Percentiles rank a stretch among this genome's conserved stretches.
These are phyloP conservation scores for Mimumesa dahlbomi DNA, from an alignment of 2,888 invertebrate species.

Conservation along the genomic window DNA sequence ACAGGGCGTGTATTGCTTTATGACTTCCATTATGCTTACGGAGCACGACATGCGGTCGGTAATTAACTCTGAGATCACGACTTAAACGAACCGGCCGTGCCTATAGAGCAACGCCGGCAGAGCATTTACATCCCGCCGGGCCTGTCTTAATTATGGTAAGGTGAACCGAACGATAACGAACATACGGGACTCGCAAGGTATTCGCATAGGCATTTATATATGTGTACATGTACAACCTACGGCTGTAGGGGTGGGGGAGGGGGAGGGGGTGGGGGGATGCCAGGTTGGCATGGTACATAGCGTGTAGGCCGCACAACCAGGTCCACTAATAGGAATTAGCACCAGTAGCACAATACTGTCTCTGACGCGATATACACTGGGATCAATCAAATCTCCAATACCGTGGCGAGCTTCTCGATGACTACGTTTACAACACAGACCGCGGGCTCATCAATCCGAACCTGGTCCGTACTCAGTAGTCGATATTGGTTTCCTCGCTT, in stretches of 20 bases:
- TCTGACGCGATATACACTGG: constrained; percentile 57
- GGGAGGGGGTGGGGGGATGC: too few relatives aligned
- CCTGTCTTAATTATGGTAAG: constrained; percentile 61
- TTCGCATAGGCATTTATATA: constrained; percentile 42
- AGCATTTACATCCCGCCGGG: constrained; percentile 22
- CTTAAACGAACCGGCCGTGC: background rate
- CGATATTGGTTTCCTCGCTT: constrained; percentile 67
- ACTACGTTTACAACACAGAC: constrained; percentile 70
- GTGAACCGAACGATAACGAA: constrained; percentile 60
- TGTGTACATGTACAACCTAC: too few relatives aligned
- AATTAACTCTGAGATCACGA: too few relatives aligned
- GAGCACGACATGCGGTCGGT: too few relatives aligned
- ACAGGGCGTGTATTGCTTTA: too few relatives aligned
- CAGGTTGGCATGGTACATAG: constrained; percentile 13
- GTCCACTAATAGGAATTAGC: constrained; percentile 69
- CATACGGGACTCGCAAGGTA: constrained; percentile 55
- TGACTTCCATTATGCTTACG: too few relatives aligned
- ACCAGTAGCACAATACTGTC: constrained; percentile 62
- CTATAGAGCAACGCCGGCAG: too few relatives aligned
- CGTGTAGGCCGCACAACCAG: constrained; percentile 47
- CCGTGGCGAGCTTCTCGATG: constrained; percentile 64
- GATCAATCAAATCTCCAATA: constrained; percentile 72
- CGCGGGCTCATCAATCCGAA: constrained; percentile 68
- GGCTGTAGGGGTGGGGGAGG: too few relatives aligned
- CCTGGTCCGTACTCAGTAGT: constrained; percentile 50